These are phyloP conservation scores for Cylloceria caligata DNA, from an alignment of 2,888 invertebrate species.

Conservation along the genomic window DNA sequence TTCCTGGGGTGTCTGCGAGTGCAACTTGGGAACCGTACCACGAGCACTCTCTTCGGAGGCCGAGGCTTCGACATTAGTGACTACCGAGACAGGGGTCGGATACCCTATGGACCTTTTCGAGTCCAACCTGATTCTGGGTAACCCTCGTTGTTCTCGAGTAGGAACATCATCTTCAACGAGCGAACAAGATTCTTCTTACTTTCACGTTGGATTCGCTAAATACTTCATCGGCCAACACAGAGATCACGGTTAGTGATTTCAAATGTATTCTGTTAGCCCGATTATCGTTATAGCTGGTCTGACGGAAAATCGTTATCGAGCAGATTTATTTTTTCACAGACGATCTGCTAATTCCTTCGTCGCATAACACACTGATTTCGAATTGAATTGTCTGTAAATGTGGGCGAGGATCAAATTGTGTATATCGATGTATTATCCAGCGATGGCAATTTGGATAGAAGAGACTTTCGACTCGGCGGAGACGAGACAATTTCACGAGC, in stretches of 20 bases:
- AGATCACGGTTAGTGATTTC: not conserved
- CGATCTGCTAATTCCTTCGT: not conserved
- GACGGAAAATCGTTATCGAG: not conserved
- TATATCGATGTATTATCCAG: not conserved
- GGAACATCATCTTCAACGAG: slow-evolving; percentile 30
- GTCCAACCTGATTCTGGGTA: slow-evolving; percentile 55
- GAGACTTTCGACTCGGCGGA: not conserved
- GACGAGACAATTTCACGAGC: slow-evolving; percentile 24
- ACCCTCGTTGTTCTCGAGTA: slow-evolving; percentile 48
- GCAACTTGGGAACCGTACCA: slow-evolving; percentile 60
- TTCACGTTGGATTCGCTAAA: not conserved
- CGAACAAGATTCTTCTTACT: not conserved
- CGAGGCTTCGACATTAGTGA: not conserved
- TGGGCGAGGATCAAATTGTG: not conserved
- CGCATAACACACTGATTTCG: not conserved
- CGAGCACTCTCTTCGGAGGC: slow-evolving; percentile 10
- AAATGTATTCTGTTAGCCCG: not conserved
- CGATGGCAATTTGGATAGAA: not conserved
- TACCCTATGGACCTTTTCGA: slow-evolving; percentile 10
- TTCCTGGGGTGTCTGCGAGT: slow-evolving; percentile 61
- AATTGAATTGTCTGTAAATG: not conserved
- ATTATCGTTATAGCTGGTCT: not conserved
- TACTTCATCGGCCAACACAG: not conserved
- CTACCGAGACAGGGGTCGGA: slow-evolving; percentile 1
- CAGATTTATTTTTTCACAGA: not conserved